Conservation (phyloP, 2,797 vertebrate species). For the Holocentrus rufus region DNA sequence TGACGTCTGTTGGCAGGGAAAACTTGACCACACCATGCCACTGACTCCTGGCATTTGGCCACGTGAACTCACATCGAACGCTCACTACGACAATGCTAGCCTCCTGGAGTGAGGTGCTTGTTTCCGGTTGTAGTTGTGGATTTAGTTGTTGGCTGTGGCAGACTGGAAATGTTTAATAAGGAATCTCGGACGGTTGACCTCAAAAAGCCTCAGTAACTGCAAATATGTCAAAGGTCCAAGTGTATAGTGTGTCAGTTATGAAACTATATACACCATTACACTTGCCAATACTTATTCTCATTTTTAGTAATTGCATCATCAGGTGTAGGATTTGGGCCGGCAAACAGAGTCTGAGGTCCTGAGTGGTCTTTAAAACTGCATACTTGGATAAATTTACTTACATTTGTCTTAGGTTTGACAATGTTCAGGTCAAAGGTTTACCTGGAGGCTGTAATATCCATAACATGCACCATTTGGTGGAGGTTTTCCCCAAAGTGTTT, state of each 20-base stretch:
- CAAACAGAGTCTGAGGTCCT: too few species aligned
- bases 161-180: neutral
- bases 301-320: too few species aligned
- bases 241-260: neutral
- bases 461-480: neutral
- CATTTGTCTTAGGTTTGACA: neutral
- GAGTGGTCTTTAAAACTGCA: too few species aligned
- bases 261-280: neutral
- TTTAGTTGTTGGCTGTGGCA: slow-evolving; percentile 16
- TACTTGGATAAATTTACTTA: too few species aligned
- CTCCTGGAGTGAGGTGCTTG: slow-evolving; percentile 4
- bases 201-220: neutral
- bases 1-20: slow-evolving; percentile 47
- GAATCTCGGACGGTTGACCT: neutral
- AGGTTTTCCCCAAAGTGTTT: neutral
- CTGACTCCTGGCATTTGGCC: neutral
- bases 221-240: neutral
- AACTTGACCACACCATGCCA: neutral
- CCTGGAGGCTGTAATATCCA: neutral
- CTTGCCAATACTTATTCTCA: too few species aligned
- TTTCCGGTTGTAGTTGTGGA: slow-evolving; percentile 20
- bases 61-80: neutral
- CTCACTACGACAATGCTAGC: neutral
- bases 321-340: too few species aligned
- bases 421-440: neutral